phyloP scores from a whole-genome alignment of 2,113 vertebrate genomes.

The Nerophis lumbriciformis region DNA sequence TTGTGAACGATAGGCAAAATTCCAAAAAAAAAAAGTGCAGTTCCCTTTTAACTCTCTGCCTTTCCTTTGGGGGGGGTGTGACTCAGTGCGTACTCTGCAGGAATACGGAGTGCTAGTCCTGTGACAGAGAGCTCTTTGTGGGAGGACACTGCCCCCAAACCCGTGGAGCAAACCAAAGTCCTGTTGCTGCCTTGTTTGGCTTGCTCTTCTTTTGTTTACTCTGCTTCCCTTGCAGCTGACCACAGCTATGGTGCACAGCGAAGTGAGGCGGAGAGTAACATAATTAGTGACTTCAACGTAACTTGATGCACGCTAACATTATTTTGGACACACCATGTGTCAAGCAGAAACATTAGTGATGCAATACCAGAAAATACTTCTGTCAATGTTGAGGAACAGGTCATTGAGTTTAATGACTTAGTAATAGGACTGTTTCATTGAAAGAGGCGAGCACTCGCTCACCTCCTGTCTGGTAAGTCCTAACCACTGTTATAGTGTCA shows the following conservation, averaged over 20 bases:
- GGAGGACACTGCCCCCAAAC: conserved; percentile 42
- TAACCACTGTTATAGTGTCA: conserved; percentile 36
- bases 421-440: too few species aligned
- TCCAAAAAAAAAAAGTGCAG: too few species aligned
- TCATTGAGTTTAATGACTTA: too few species aligned
- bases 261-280: conserved; percentile 6
- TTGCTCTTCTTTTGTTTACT: conserved; percentile 52
- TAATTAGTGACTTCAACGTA: not conserved
- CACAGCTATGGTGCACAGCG: conserved; percentile 17
- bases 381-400: not conserved
- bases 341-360: not conserved
- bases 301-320: not conserved
- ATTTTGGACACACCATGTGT: not conserved
- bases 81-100: conserved; percentile 50
- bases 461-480: conserved; percentile 35
- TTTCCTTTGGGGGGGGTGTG: conserved; percentile 8
- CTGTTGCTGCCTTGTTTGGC: conserved; percentile 50
- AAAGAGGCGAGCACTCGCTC: not conserved
- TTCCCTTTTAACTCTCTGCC: not conserved
- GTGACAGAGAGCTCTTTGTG: conserved; percentile 68
- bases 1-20: too few species aligned
- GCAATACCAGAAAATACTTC: not conserved
- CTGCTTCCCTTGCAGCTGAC: conserved; percentile 64
- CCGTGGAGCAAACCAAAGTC: conserved; percentile 42
- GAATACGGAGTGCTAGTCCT: conserved; percentile 58